phyloP scores from a whole-genome alignment of 2,888 invertebrate genomes.

The Dolomedes plantarius region DNA sequence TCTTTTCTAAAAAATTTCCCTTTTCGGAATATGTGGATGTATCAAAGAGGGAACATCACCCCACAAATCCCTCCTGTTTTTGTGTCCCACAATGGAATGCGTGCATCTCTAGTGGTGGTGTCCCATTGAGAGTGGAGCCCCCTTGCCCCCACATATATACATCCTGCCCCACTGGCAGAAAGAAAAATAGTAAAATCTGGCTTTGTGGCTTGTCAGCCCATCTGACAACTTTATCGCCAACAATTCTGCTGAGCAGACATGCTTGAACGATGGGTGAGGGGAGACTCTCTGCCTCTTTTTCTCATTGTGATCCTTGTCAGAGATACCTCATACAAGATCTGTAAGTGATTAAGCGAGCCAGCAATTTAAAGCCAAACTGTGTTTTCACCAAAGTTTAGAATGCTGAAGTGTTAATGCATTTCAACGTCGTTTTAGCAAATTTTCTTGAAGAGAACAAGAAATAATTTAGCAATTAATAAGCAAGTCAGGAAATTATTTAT shows the following conservation, averaged over 20 bases:
- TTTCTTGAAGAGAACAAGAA: too few species aligned
- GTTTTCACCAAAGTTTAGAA: too few species aligned
- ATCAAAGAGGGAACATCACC: conserved; percentile 21
- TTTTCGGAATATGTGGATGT: conserved; percentile 28
- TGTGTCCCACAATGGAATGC: conserved; percentile 52
- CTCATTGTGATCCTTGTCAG: conserved; percentile 34
- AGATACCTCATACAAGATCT: not conserved
- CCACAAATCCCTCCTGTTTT: conserved; percentile 44
- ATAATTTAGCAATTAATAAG: too few species aligned
- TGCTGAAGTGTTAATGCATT: not conserved
- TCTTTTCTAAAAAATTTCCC: conserved; percentile 44
- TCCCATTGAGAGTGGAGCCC: conserved; percentile 26
- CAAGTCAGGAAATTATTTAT: too few species aligned
- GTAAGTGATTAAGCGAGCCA: not conserved
- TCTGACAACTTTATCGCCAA: conserved; percentile 71
- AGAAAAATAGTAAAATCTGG: conserved; percentile 44
- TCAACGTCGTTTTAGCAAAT: not conserved
- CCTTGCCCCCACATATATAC: not conserved
- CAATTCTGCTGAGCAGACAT: conserved; percentile 34
- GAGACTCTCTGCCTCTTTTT: not conserved
- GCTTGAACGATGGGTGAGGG: not conserved
- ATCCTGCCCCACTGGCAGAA: not conserved
- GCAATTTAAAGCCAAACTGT: not conserved
- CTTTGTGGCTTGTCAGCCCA: conserved; percentile 69
- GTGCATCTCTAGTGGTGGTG: conserved; percentile 41